Conservation (phyloP, 2,797 vertebrate species). For the Zenarchopterus dispar region DNA sequence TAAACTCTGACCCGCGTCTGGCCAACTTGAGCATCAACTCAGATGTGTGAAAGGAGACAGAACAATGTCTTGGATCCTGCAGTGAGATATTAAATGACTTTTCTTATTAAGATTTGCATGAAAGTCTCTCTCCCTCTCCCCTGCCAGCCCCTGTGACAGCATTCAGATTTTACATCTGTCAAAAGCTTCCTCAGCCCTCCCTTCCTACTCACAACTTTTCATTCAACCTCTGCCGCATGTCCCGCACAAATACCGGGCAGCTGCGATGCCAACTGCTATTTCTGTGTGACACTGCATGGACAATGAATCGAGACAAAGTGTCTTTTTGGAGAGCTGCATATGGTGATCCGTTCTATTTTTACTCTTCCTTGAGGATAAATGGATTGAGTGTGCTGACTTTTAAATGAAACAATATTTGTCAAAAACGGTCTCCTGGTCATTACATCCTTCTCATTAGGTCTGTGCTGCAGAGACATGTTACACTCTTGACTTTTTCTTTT, state of each 20-base stretch:
- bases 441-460: slow-evolving; percentile 52
- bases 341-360: slow-evolving; percentile 54
- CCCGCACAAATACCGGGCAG: slow-evolving; percentile 52
- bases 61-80: slow-evolving; percentile 33
- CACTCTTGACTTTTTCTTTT: slow-evolving; percentile 59
- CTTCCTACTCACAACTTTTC: slow-evolving; percentile 21
- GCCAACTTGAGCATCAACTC: slow-evolving; percentile 96
- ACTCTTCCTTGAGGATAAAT: slow-evolving; percentile 44
- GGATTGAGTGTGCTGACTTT: slow-evolving; percentile 44
- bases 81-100: slow-evolving; percentile 49
- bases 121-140: slow-evolving; percentile 74
- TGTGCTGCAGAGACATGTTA: slow-evolving; percentile 58
- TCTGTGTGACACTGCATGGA: slow-evolving; percentile 77
- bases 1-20: slow-evolving; percentile 92
- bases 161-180: slow-evolving; percentile 43
- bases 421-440: slow-evolving; percentile 23
- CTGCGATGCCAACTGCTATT: slow-evolving; percentile 64
- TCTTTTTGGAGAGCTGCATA: slow-evolving; percentile 26
- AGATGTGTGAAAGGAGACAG: slow-evolving; percentile 84
- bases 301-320: slow-evolving; percentile 58
- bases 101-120: slow-evolving; percentile 86
- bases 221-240: slow-evolving; percentile 66
- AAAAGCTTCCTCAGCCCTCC: no score
- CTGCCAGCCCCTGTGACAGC: slow-evolving; percentile 21
- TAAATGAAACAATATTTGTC: slow-evolving; percentile 23